Conservation (phyloP, 2,797 vertebrate genomes). For the Philypnodon macrostomus region DNA sequence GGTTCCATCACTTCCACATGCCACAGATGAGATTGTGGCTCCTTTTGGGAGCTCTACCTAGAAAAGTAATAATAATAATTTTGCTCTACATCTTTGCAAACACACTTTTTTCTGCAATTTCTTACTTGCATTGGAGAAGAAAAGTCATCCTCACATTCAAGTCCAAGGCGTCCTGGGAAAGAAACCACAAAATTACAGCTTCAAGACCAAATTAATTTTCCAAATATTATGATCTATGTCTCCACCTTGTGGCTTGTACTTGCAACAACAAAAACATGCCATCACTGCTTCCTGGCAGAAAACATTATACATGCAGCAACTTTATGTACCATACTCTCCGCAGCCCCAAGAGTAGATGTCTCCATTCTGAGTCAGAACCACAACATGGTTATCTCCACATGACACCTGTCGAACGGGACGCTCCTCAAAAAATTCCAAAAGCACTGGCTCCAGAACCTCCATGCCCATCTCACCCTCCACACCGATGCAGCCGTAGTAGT, state of each 20-base stretch:
- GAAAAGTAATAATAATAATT: not conserved
- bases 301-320: slow-evolving; percentile 18
- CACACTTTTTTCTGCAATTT: not conserved
- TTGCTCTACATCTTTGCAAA: not conserved
- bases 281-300: not conserved
- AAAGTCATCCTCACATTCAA: slow-evolving; percentile 96
- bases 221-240: slow-evolving; percentile 3
- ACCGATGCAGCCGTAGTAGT: slow-evolving; percentile 97
- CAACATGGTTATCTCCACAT: slow-evolving; percentile 96
- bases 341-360: slow-evolving; percentile 96
- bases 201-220: not conserved
- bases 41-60: slow-evolving; percentile 93
- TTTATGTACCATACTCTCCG: slow-evolving; percentile 74
- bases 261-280: slow-evolving; percentile 37
- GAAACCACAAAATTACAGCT: slow-evolving; percentile 10
- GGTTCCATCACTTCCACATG: slow-evolving; percentile 90
- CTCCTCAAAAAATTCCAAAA: slow-evolving; percentile 89
- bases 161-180: slow-evolving; percentile 87
- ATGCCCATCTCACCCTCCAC: slow-evolving; percentile 81
- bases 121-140: slow-evolving; percentile 91
- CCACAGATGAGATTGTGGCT: slow-evolving; percentile 86
- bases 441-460: slow-evolving; percentile 88
- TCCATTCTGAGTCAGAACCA: slow-evolving; percentile 85
- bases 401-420: slow-evolving; percentile 91
- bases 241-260: slow-evolving; percentile 44